These are phyloP conservation scores for Notolepis coatsorum DNA, from an alignment of 2,797 vertebrate genomes.

Conservation along the genomic window DNA sequence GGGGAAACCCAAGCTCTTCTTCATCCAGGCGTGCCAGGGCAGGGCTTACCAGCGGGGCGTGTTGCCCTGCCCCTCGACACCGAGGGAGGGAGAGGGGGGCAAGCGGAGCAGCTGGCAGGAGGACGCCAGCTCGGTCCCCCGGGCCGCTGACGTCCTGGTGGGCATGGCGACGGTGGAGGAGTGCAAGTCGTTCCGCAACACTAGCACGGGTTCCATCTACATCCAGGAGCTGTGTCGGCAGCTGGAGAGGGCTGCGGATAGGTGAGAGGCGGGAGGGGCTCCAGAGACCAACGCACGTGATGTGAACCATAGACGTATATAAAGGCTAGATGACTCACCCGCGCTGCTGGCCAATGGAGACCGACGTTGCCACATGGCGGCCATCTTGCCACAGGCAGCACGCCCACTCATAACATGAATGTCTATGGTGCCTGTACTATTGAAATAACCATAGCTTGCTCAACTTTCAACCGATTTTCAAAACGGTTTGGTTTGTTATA, in stretches of 20 bases:
- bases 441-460: too few species aligned
- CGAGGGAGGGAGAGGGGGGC: fast-evolving
- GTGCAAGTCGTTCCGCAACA: slow-evolving; percentile 57
- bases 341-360: too few species aligned
- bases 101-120: slow-evolving; percentile 9
- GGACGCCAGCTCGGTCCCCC: slow-evolving; percentile 52
- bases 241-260: slow-evolving; percentile 35
- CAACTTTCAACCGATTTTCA: too few species aligned
- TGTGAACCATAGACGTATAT: too few species aligned
- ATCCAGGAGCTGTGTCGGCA: slow-evolving; percentile 73
- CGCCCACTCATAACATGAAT: too few species aligned
- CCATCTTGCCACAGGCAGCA: too few species aligned
- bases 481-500: too few species aligned
- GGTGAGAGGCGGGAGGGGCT: slow-evolving; percentile 55
- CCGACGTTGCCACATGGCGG: too few species aligned
- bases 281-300: too few species aligned
- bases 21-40: slow-evolving; percentile 86
- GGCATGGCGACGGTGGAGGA: slow-evolving; percentile 69
- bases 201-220: slow-evolving; percentile 58
- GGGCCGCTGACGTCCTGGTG: slow-evolving; percentile 64
- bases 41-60: slow-evolving; percentile 15
- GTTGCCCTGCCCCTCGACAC: fast-evolving
- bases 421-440: too few species aligned
- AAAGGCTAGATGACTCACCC: too few species aligned
- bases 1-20: slow-evolving; percentile 93